Evolutionary conservation across 2,113 vertebrate species (phyloP), one percentile per base, ranked within the genome.

Genomic region (Climacteris rufus): DNA sequence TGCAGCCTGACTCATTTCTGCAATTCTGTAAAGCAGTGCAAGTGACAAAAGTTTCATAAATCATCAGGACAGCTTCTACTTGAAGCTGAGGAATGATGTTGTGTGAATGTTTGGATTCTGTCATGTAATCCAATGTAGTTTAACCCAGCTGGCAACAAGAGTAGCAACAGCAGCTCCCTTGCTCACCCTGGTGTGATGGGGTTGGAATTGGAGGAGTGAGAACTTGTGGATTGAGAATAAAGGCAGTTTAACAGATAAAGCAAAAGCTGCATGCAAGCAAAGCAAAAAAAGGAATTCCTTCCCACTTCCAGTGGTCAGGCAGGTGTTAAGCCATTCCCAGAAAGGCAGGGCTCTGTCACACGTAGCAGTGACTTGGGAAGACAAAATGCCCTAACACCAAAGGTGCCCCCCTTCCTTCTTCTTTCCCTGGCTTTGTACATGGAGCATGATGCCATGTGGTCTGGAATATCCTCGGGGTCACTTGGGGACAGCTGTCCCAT

Each of bases 131-230:
- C 7, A 2, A 16, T 35, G 17, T 13, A 7, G 27, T 45, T 60
- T 18, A 13, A 40, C 45, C n/a, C 5, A 13, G 33, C 39, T 68
- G 87, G 78, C 61, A 61, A 30, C 1, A 2, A 39, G 61, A 40
- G 69, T 53, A 68, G 69, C 87, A n/a, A 4, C 0, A 1, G 33
- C 42, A 64, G 42, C 21, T 64, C 20, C 24, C 42, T 35, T 4
- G 0, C 30, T 27, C 4, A 0, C 35, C 27, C 37, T 1, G 0
- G 13, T 37, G 63, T 54, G 47, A 63, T 42, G 31, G 40, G 54
- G 17, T 19, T 33, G 15, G 47, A 27, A 19, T 27, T 54, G 54
- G 25, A 18, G 10, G 30, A n/a, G 69, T 12, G 40, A 30, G 17
- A 23, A 22, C 25, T 13, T 40, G 5, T 16, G 70, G 35, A 15